phyloP scores from a whole-genome alignment of 1,140 invertebrate species.

The Vanessa tameamea region DNA sequence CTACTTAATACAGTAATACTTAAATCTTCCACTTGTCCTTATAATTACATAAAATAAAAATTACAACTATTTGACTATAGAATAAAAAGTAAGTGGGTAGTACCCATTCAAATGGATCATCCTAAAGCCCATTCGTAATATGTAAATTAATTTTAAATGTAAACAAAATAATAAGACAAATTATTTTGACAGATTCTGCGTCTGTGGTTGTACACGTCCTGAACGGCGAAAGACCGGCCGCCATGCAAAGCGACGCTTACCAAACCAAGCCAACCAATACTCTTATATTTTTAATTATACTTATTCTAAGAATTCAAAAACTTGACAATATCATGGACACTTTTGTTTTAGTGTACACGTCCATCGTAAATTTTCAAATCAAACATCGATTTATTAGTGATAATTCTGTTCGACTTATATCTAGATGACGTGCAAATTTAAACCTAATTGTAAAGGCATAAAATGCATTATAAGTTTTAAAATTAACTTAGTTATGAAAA shows the following conservation, averaged over 20 bases:
- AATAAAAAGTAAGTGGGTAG: too few relatives aligned
- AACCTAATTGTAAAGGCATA: constrained; percentile 41
- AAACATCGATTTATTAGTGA: constrained; percentile 18
- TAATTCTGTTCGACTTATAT: constrained; percentile 21
- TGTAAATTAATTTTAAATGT: background rate
- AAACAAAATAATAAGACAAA: constrained; percentile 3
- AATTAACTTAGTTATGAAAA: constrained; percentile 45
- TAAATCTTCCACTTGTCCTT: too few relatives aligned
- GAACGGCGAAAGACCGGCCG: constrained; percentile 87
- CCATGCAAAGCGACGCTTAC: constrained; percentile 85
- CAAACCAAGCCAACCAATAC: constrained; percentile 62
- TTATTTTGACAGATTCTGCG: constrained; percentile 81
- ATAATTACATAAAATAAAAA: too few relatives aligned
- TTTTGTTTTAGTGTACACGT: constrained; percentile 13
- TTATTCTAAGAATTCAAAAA: constrained; percentile 40
- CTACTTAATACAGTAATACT: too few relatives aligned
- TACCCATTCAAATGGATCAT: too few relatives aligned
- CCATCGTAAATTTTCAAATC: constrained; percentile 2
- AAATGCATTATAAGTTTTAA: constrained; percentile 41
- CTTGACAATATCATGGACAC: constrained; percentile 27
- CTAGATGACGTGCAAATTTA: constrained; percentile 48
- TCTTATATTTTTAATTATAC: constrained; percentile 10
- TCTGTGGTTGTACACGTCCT: constrained; percentile 85
- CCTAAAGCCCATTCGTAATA: too few relatives aligned
- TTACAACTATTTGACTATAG: too few relatives aligned